Percentiles rank a stretch among this genome's conserved stretches.
These are phyloP conservation scores for Coendou prehensilis DNA, from an alignment of 2,797 vertebrate species.

Conservation along the genomic window DNA sequence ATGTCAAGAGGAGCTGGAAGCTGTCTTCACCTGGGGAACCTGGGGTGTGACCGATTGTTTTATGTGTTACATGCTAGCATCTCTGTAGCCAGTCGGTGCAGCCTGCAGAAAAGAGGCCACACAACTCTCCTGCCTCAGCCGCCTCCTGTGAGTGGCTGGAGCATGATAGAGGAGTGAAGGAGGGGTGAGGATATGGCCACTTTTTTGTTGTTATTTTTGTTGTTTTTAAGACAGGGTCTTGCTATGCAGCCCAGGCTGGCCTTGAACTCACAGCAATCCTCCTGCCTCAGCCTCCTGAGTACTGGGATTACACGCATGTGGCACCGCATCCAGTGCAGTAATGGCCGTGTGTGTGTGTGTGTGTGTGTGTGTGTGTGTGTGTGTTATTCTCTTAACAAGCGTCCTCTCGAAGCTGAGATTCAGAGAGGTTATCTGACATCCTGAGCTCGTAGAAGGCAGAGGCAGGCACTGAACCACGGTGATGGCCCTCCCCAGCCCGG, in stretches of 20 bases:
- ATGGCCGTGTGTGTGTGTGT: neutral
- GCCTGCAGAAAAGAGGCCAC: neutral
- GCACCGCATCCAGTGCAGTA: neutral
- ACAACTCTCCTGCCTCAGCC: neutral
- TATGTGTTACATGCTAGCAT: neutral
- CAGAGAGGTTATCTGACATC: neutral
- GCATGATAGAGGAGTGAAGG: neutral
- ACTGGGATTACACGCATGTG: neutral
- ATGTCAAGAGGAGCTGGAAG: neutral
- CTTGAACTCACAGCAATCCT: neutral
- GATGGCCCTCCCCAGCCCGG: neutral
- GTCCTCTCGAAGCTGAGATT: neutral
- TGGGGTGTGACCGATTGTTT: neutral
- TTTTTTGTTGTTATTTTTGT: neutral
- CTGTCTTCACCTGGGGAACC: neutral
- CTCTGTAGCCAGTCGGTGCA: neutral
- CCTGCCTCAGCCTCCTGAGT: neutral
- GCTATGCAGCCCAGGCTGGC: neutral
- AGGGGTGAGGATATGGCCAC: neutral
- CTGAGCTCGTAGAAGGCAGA: neutral
- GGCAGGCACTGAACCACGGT: neutral
- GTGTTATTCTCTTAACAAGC: neutral
- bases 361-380: neutral
- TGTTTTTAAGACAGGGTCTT: neutral
- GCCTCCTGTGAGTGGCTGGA: neutral